A percentile compares a stretch with the other conserved stretches of the same genome.
phyloP scores from a whole-genome alignment of 2,797 vertebrate genomes.

The Gobionotothen gibberifrons region DNA sequence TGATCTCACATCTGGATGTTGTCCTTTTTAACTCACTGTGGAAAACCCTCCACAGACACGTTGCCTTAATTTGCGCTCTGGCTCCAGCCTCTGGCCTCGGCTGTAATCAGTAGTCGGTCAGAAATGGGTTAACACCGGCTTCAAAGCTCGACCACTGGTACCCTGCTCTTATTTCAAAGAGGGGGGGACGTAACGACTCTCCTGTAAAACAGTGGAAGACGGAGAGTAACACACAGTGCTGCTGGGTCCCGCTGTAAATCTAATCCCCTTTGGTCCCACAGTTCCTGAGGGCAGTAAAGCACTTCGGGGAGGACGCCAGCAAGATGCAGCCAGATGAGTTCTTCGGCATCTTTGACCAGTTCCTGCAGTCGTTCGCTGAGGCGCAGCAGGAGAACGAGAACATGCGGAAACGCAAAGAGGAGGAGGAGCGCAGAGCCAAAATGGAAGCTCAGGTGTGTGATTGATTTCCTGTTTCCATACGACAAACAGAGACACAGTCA shows the following conservation, averaged over 20 bases:
- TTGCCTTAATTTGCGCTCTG: conserved; percentile 68
- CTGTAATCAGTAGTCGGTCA: conserved; percentile 77
- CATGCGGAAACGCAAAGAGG: conserved; percentile 94
- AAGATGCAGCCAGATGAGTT: conserved; percentile 98
- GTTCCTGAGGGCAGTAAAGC: conserved; percentile 93
- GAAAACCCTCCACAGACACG: conserved; percentile 64
- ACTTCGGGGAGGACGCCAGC: conserved; percentile 93
- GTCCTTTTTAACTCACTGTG: conserved; percentile 48
- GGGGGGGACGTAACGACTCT: conserved; percentile 62
- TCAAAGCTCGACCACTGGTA: conserved; percentile 69
- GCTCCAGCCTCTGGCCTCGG: conserved; percentile 67
- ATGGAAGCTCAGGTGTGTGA: conserved; percentile 94
- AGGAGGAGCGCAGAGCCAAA: conserved; percentile 94
- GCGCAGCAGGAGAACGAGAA: conserved; percentile 99
- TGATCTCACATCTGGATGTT: conserved; percentile 67
- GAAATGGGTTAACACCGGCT: conserved; percentile 64
- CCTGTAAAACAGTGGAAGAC: conserved; percentile 68
- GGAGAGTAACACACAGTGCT: conserved; percentile 52
- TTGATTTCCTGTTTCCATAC: background rate
- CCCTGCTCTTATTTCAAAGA: conserved; percentile 77
- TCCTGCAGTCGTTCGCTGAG: conserved; percentile 93
- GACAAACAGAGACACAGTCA: background rate
- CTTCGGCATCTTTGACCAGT: conserved; percentile 98
- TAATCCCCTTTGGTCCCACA: conserved; percentile 72
- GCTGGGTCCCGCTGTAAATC: conserved; percentile 67